Conservation (phyloP, 2,797 vertebrate species). For the Poliocrania exsul region DNA sequence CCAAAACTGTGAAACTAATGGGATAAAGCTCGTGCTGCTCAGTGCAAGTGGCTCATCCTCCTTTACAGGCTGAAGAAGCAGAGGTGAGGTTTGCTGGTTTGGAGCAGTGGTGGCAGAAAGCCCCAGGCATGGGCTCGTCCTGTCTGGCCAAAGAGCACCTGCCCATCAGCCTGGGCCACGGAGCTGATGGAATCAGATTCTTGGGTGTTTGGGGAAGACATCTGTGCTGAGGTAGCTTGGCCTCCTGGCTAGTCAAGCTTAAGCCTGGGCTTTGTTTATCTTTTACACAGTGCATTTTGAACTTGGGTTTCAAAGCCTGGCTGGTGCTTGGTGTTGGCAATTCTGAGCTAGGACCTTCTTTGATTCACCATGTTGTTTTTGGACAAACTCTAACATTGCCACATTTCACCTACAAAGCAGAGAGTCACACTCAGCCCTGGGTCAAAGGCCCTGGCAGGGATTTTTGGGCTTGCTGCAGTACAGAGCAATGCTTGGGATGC, state of each 20-base stretch:
- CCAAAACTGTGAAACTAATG: rapidly evolving
- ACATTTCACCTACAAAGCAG: not conserved
- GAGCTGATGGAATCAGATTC: not conserved
- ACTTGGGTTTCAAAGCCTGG: not conserved
- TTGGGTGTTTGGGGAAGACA: not conserved
- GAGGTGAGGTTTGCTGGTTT: not conserved
- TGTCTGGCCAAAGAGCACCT: not conserved
- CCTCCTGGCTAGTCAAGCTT: not conserved
- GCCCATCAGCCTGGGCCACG: not conserved
- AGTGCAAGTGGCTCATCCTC: not conserved
- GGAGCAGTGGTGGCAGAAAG: not conserved
- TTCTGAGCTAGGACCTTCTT: not conserved
- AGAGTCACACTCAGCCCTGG: rapidly evolving
- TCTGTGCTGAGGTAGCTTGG: not conserved
- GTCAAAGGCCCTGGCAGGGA: not conserved
- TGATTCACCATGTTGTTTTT: not conserved
- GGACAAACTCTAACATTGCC: not conserved
- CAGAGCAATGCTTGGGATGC: not conserved
- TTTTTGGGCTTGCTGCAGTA: not conserved
- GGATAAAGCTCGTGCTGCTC: not conserved
- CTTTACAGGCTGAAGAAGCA: rapidly evolving
- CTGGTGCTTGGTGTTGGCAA: not conserved
- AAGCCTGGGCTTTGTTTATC: not conserved
- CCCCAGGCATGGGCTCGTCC: not conserved
- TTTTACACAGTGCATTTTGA: not conserved